Conservation (phyloP, 2,888 invertebrate genomes). For the Erannis defoliaria region DNA sequence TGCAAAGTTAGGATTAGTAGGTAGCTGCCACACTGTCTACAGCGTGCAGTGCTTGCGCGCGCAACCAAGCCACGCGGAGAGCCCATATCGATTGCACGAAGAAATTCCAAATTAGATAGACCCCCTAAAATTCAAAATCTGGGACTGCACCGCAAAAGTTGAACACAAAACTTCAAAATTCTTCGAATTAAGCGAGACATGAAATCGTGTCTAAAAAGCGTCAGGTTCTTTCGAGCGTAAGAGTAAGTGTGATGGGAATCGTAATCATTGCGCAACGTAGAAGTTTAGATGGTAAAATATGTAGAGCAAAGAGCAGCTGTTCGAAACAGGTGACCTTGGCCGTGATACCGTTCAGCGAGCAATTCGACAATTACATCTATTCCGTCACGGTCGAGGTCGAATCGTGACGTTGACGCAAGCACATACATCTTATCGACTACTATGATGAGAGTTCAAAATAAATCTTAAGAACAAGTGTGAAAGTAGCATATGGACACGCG, state of each 20-base stretch:
- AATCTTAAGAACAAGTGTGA: slow-evolving; percentile 28
- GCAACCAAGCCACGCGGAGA: slow-evolving; percentile 69
- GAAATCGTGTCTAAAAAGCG: slow-evolving; percentile 23
- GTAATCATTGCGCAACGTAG: slow-evolving; percentile 47
- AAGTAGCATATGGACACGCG: slow-evolving; percentile 32
- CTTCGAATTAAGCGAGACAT: slow-evolving; percentile 2
- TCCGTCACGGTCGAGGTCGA: slow-evolving; percentile 71
- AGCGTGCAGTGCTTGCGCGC: slow-evolving; percentile 69
- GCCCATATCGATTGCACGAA: slow-evolving; percentile 74
- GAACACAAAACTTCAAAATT: not conserved
- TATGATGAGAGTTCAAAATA: slow-evolving; percentile 11
- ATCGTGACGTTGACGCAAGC: slow-evolving; percentile 53
- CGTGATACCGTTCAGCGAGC: slow-evolving; percentile 74
- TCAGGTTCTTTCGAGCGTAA: slow-evolving; percentile 11
- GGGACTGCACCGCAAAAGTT: slow-evolving; percentile 45
- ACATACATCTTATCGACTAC: slow-evolving; percentile 27
- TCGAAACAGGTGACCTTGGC: slow-evolving; percentile 72
- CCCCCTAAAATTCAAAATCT: slow-evolving; percentile 50
- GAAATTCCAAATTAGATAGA: slow-evolving; percentile 56
- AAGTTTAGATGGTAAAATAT: slow-evolving; percentile 45
- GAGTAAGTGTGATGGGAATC: slow-evolving; percentile 29
- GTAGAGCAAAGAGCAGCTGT: slow-evolving; percentile 58
- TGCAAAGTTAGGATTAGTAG: not conserved
- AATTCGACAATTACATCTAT: slow-evolving; percentile 78
- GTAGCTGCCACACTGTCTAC: slow-evolving; percentile 23